phyloP scores from a whole-genome alignment of 2,797 vertebrate species.

The Anableps anableps region DNA sequence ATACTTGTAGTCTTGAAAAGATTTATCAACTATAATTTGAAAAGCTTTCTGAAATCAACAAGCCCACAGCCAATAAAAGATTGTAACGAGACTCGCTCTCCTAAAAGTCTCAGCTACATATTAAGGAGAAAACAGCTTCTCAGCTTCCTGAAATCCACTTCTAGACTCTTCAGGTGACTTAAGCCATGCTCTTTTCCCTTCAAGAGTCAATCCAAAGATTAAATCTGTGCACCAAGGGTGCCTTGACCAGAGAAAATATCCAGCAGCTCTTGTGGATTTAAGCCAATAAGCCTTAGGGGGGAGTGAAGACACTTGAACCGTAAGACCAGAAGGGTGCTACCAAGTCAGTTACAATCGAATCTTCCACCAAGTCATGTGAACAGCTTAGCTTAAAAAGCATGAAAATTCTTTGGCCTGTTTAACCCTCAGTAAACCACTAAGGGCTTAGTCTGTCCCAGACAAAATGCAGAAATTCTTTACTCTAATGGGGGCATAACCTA shows the following conservation, averaged over 20 bases:
- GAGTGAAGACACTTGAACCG: constrained; percentile 17
- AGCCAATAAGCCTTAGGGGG: constrained; percentile 22
- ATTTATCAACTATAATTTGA: not conserved
- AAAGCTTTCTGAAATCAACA: constrained; percentile 3
- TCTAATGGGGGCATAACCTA: not conserved
- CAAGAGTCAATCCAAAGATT: constrained; percentile 44
- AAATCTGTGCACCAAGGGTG: constrained; percentile 34
- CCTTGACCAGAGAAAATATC: constrained; percentile 38
- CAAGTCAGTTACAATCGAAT: constrained; percentile 24
- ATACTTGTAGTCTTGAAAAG: constrained; percentile 29
- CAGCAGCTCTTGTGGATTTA: constrained; percentile 35
- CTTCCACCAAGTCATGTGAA: constrained; percentile 11
- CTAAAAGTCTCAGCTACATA: constrained; percentile 7
- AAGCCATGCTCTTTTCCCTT: constrained; percentile 17
- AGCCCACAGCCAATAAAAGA: not conserved
- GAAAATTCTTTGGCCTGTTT: constrained; percentile 2
- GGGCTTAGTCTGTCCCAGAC: not conserved
- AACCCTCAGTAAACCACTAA: not conserved
- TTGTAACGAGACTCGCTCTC: not conserved
- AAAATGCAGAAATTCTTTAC: not conserved
- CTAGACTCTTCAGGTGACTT: constrained; percentile 42
- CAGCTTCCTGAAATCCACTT: constrained; percentile 30
- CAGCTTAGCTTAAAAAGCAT: constrained; percentile 18
- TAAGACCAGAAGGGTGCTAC: not conserved
- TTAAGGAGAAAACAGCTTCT: constrained; percentile 4